Percentiles rank a stretch among this genome's conserved stretches.
phyloP scores from a whole-genome alignment of 2,113 vertebrate genomes.

The Thamnophis sirtalis region DNA sequence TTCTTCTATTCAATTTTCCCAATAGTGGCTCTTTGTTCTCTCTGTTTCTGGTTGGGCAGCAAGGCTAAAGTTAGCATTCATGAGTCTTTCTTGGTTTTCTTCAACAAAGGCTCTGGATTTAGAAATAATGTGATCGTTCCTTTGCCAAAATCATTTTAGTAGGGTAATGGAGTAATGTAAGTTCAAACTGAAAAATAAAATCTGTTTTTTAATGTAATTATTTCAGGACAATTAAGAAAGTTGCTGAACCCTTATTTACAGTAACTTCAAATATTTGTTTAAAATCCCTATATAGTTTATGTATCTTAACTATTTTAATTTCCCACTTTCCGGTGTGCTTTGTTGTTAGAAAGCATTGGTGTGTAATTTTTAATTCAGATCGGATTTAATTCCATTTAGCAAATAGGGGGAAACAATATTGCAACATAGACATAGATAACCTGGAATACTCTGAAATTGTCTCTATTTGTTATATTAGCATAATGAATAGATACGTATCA shows the following conservation, averaged over 20 bases:
- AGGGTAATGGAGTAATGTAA: not conserved
- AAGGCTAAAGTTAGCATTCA: not conserved
- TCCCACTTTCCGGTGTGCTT: not conserved
- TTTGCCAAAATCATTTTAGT: not conserved
- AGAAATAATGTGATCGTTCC: not conserved
- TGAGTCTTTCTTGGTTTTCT: not conserved
- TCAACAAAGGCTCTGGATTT: not conserved
- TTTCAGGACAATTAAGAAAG: not conserved
- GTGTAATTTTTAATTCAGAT: conserved; percentile 22
- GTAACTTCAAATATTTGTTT: not conserved
- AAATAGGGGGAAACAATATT: not conserved
- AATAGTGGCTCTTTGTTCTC: not conserved
- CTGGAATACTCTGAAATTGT: not conserved
- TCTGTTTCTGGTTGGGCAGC: not conserved
- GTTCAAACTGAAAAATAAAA: not conserved
- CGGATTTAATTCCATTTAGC: not conserved
- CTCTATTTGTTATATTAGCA: not conserved
- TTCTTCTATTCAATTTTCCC: not conserved
- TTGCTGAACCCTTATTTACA: not conserved
- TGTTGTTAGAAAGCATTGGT: not conserved
- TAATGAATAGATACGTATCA: not conserved
- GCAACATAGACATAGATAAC: conserved; percentile 25
- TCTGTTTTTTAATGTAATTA: not conserved
- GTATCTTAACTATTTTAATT: not conserved
- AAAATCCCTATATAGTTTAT: not conserved